phyloP scores from a whole-genome alignment of 2,113 vertebrate genomes.

The Malurus cyaneus region DNA sequence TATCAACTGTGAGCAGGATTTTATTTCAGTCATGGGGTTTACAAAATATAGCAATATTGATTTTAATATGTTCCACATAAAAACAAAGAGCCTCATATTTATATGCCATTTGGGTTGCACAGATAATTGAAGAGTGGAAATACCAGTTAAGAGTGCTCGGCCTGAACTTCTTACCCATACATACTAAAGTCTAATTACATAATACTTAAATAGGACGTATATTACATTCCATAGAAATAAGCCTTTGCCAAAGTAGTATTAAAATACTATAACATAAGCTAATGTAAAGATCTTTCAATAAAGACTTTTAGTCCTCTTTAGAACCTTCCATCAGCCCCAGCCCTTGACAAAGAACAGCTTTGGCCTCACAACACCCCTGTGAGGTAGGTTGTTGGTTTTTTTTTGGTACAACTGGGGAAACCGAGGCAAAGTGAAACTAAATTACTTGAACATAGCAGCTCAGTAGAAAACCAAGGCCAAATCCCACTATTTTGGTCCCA shows the following conservation, averaged over 20 bases:
- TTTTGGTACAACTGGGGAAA: slow-evolving; percentile 13
- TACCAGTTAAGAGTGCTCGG: neutral
- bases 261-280: slow-evolving; percentile 21
- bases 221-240: slow-evolving; percentile 3
- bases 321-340: neutral
- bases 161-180: neutral
- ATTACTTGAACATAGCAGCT: neutral
- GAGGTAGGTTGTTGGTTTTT: slow-evolving; percentile 22
- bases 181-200: neutral
- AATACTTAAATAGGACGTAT: neutral
- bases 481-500: neutral
- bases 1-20: slow-evolving; percentile 1
- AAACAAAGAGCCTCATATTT: neutral
- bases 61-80: neutral
- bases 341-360: slow-evolving; percentile 9
- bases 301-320: neutral
- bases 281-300: neutral
- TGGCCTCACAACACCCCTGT: slow-evolving; percentile 46
- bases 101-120: slow-evolving; percentile 6
- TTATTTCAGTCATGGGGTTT: slow-evolving; percentile 31
- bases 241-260: neutral
- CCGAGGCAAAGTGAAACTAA: neutral
- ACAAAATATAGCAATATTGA: neutral
- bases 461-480: neutral
- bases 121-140: slow-evolving; percentile 18